These are phyloP conservation scores for Arizona elegans DNA, from an alignment of 2,113 vertebrate genomes.

Conservation along the genomic window DNA sequence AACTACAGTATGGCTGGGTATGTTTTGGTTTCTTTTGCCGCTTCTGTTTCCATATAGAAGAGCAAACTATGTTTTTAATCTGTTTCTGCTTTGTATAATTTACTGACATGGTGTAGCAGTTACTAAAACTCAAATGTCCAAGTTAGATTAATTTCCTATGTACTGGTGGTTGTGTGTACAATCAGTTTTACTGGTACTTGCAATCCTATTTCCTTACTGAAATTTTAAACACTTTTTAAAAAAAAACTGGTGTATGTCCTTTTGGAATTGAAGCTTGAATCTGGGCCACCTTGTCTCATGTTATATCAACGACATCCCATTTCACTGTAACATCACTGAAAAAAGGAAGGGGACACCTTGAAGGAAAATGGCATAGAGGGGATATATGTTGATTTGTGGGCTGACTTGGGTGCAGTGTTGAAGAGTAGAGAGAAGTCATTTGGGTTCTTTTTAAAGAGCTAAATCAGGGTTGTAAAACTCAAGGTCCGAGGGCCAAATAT, in stretches of 20 bases:
- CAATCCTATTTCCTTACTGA: background rate
- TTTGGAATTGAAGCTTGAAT: background rate
- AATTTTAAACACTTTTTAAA: background rate
- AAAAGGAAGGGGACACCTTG: background rate
- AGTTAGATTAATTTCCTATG: background rate
- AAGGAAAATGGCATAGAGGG: background rate
- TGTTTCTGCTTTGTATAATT: slow-evolving; percentile 40
- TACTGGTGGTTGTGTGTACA: background rate
- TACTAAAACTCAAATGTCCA: background rate
- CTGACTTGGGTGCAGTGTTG: background rate
- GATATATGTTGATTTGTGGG: background rate
- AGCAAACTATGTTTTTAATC: slow-evolving; percentile 47
- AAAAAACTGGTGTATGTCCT: background rate
- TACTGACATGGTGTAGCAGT: background rate
- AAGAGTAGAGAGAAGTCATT: background rate
- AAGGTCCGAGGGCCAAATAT: too few relatives aligned
- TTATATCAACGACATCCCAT: background rate
- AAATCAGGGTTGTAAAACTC: too few relatives aligned
- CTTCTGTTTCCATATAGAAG: background rate
- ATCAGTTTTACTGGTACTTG: background rate
- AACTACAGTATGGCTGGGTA: background rate
- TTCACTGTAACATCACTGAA: background rate
- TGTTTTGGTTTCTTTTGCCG: background rate
- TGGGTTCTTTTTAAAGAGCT: background rate
- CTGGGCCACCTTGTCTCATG: background rate